Evolutionary conservation across 2,888 invertebrate genomes (phyloP).

Genomic region (Odontomyia ornata): DNA sequence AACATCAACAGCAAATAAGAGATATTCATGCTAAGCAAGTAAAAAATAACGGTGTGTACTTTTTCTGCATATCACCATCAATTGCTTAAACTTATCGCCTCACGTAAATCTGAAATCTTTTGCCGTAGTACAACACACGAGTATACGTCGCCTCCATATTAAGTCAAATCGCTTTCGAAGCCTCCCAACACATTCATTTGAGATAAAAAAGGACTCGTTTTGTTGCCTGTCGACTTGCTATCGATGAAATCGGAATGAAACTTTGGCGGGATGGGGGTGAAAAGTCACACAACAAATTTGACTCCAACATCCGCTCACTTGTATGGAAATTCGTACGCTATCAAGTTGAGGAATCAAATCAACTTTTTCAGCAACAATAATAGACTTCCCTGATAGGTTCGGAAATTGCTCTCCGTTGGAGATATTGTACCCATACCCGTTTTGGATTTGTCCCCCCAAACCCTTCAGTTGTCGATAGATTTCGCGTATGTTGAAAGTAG

Average conservation of each 20-base stretch:
- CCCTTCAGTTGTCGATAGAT: not conserved
- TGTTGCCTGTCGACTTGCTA: not conserved
- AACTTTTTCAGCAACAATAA: conserved; percentile 39
- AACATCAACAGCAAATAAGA: not conserved
- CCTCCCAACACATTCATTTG: not conserved
- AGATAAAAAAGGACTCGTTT: not conserved
- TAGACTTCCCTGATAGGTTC: conserved; percentile 43
- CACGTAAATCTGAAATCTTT: conserved; percentile 17
- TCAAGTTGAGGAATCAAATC: conserved; percentile 42
- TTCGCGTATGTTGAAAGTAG: not conserved
- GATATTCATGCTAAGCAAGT: conserved; percentile 11
- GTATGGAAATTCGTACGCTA: conserved; percentile 26
- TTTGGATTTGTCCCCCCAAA: not conserved
- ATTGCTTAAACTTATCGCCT: conserved; percentile 10
- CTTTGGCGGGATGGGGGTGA: not conserved
- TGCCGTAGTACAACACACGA: not conserved
- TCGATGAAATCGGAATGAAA: not conserved
- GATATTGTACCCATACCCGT: conserved; percentile 9
- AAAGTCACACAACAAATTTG: conserved; percentile 37
- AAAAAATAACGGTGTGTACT: conserved; percentile 13
- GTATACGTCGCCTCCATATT: not conserved
- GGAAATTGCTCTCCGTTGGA: conserved; percentile 39
- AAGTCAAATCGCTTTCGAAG: not conserved
- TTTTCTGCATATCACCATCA: too few relatives aligned
- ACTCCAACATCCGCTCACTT: conserved; percentile 27